A percentile compares a stretch with the other conserved stretches of the same genome.
Evolutionary conservation across 2,797 vertebrate genomes (phyloP).

Genomic region (Schizopygopsis pylzovi): DNA sequence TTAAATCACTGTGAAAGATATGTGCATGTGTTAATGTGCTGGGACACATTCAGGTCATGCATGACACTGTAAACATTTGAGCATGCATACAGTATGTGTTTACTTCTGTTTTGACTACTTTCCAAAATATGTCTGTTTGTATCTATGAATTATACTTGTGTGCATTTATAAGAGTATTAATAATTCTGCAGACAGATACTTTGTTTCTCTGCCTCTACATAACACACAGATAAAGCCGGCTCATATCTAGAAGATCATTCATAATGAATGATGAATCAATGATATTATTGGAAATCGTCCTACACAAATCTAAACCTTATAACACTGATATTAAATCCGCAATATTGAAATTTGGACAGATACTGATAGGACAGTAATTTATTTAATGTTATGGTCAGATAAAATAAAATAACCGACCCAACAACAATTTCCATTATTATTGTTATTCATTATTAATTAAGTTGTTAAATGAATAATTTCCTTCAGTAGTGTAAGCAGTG

Average conservation of each 20-base stretch:
- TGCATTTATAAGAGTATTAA: not conserved
- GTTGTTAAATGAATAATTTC: not conserved
- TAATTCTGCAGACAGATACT: not conserved
- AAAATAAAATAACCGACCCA: not conserved
- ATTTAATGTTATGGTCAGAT: not conserved
- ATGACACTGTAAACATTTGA: not conserved
- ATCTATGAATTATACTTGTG: not conserved
- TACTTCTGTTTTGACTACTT: not conserved
- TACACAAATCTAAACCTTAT: not conserved
- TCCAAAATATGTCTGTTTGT: constrained; percentile 6
- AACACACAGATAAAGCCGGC: not conserved
- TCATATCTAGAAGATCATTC: not conserved
- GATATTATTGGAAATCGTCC: not conserved
- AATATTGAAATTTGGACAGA: not conserved
- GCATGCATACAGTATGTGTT: not conserved
- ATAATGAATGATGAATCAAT: not conserved
- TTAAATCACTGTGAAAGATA: constrained; percentile 18
- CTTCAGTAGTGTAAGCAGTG: not conserved
- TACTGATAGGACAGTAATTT: not conserved
- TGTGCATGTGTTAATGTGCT: constrained; percentile 23
- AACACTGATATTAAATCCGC: too few species aligned
- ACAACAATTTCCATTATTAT: too few species aligned
- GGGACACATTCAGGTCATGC: not conserved
- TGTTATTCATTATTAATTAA: not conserved
- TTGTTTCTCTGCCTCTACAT: not conserved